These are phyloP conservation scores for Smutsia gigantea DNA, from an alignment of 2,797 vertebrate species.

Conservation along the genomic window DNA sequence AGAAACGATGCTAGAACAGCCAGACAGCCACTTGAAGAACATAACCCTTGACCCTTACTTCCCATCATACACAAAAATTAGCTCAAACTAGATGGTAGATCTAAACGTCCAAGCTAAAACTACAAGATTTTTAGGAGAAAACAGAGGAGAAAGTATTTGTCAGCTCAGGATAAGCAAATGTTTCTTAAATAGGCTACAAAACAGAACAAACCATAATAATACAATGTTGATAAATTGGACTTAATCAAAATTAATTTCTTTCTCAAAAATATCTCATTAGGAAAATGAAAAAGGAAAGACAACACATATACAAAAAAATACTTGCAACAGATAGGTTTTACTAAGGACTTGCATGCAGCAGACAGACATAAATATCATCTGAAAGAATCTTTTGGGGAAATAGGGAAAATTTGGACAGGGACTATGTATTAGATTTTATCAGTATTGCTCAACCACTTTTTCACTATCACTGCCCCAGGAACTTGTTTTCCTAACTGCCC, in stretches of 20 bases:
- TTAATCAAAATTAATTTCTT: not conserved
- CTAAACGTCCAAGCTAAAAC: not conserved
- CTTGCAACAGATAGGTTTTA: not conserved
- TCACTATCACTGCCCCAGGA: not conserved
- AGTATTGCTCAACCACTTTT: not conserved
- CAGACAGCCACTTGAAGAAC: not conserved
- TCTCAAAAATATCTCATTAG: not conserved
- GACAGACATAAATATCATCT: not conserved
- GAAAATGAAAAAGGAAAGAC: not conserved
- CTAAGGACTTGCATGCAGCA: not conserved
- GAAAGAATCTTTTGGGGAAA: not conserved
- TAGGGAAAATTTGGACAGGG: not conserved
- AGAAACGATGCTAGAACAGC: not conserved
- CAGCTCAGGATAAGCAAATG: not conserved
- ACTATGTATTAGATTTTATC: not conserved
- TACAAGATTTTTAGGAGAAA: slow-evolving; percentile 3
- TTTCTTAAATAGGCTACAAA: not conserved
- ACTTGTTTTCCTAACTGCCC: not conserved
- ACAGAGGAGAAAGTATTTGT: not conserved
- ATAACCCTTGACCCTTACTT: not conserved
- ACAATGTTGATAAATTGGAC: not conserved
- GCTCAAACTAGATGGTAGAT: not conserved
- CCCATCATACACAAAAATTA: not conserved
- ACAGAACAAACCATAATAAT: not conserved
- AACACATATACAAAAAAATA: slow-evolving; percentile 34